Evolutionary conservation across 2,888 invertebrate genomes (phyloP).

Genomic region (Frankliniella intonsa): DNA sequence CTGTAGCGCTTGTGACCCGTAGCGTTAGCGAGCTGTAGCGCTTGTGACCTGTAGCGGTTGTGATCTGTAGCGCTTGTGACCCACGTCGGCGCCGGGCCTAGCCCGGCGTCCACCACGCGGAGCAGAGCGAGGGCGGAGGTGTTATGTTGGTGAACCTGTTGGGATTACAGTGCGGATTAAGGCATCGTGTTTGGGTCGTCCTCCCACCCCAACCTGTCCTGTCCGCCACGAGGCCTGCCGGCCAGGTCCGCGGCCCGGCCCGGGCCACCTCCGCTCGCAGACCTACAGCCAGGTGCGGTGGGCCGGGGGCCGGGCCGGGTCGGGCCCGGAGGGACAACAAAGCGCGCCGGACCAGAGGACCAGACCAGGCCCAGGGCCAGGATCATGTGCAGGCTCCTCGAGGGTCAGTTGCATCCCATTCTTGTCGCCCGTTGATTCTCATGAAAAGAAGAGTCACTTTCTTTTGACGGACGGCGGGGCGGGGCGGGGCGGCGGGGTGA

Average conservation of each 20-base stretch:
- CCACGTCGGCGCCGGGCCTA: too few species aligned
- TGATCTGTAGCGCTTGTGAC: too few species aligned
- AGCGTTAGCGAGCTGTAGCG: too few species aligned
- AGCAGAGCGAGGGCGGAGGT: neutral
- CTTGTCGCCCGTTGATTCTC: neutral
- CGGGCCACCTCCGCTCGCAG: neutral
- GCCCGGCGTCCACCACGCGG: too few species aligned
- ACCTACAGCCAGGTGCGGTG: too few species aligned
- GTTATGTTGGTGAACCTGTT: neutral
- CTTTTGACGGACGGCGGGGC: neutral
- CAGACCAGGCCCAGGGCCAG: neutral
- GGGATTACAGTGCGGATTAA: neutral
- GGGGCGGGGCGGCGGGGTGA: too few species aligned
- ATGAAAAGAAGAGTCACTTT: conserved; percentile 6
- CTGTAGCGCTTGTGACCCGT: too few species aligned
- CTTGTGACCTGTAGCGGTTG: too few species aligned
- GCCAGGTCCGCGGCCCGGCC: neutral
- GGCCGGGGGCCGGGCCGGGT: too few species aligned
- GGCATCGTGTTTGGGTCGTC: neutral
- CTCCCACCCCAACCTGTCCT: neutral
- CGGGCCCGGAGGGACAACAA: too few species aligned
- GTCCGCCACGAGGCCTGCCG: neutral
- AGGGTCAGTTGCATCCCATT: neutral
- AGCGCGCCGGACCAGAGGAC: too few species aligned
- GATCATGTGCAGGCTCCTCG: neutral